These are phyloP conservation scores for Gallinago jamesoni DNA, from an alignment of 2,113 vertebrate genomes.

Conservation along the genomic window DNA sequence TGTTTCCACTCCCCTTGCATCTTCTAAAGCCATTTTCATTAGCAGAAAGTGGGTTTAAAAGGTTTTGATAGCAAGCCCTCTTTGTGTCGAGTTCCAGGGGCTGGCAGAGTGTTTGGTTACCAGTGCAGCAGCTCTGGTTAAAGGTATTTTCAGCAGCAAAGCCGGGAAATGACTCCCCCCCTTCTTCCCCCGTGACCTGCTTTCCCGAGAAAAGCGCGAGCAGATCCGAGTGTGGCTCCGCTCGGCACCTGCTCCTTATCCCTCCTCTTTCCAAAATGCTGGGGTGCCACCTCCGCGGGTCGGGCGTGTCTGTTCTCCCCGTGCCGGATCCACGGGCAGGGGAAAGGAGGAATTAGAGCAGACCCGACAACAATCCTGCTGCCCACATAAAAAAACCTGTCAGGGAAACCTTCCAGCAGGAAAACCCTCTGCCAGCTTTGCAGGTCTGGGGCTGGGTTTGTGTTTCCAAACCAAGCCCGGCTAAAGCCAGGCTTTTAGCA, in stretches of 20 bases:
- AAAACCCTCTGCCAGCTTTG: conserved; percentile 19
- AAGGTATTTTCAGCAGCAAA: background rate
- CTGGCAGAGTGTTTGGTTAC: background rate
- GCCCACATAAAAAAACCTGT: background rate
- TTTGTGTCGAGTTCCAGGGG: background rate
- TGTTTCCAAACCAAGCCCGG: background rate
- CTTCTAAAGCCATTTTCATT: background rate
- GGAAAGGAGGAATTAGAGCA: background rate
- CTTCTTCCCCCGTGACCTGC: conserved; percentile 48
- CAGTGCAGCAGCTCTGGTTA: background rate
- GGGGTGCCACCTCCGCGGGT: background rate
- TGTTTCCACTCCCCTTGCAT: background rate
- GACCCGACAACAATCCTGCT: accelerated
- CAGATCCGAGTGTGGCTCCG: background rate
- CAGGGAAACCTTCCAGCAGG: background rate
- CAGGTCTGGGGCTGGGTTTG: background rate
- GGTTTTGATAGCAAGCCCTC: background rate
- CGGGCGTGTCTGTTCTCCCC: background rate
- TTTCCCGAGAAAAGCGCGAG: conserved; percentile 37
- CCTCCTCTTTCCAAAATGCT: background rate
- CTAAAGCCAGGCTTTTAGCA: background rate
- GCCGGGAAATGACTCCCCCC: background rate
- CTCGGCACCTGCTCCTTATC: conserved; percentile 9
- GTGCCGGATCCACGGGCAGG: background rate
- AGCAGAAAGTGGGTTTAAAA: conserved; percentile 1